phyloP scores from a whole-genome alignment of 2,888 invertebrate genomes.

The Pterostichus niger region DNA sequence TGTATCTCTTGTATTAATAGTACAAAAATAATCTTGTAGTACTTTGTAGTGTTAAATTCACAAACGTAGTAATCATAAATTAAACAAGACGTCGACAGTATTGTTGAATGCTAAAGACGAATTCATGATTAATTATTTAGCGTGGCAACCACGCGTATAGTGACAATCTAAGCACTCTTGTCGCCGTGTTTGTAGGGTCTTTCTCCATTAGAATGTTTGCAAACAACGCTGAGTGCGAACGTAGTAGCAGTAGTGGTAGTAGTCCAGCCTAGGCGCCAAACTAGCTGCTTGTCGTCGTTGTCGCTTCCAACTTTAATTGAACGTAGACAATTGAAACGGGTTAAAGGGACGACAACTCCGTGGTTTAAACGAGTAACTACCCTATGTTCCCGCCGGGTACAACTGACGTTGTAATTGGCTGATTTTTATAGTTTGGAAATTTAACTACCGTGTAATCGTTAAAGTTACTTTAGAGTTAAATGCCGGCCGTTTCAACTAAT shows the following conservation, averaged over 20 bases:
- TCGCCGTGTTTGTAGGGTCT: neutral
- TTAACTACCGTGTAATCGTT: slow-evolving; percentile 31
- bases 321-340: slow-evolving; percentile 56
- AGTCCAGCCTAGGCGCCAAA: slow-evolving; percentile 8
- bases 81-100: slow-evolving; percentile 27
- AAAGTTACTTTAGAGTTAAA: slow-evolving; percentile 27
- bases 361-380: slow-evolving; percentile 46
- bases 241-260: slow-evolving; percentile 1
- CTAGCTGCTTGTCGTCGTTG: slow-evolving; percentile 20
- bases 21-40: no score
- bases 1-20: no score
- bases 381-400: neutral
- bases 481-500: no score
- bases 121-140: slow-evolving; percentile 36
- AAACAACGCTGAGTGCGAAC: slow-evolving; percentile 6
- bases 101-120: slow-evolving; percentile 11
- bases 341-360: slow-evolving; percentile 37
- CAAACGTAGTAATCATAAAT: slow-evolving; percentile 19
- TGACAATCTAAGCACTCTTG: slow-evolving; percentile 8
- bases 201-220: slow-evolving; percentile 47
- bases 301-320: slow-evolving; percentile 49
- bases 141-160: neutral
- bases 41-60: slow-evolving; percentile 4
- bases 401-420: slow-evolving; percentile 32
- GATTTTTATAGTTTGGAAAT: slow-evolving; percentile 30